Conservation (phyloP, 2,797 vertebrate species). For the Balearica regulorum region DNA sequence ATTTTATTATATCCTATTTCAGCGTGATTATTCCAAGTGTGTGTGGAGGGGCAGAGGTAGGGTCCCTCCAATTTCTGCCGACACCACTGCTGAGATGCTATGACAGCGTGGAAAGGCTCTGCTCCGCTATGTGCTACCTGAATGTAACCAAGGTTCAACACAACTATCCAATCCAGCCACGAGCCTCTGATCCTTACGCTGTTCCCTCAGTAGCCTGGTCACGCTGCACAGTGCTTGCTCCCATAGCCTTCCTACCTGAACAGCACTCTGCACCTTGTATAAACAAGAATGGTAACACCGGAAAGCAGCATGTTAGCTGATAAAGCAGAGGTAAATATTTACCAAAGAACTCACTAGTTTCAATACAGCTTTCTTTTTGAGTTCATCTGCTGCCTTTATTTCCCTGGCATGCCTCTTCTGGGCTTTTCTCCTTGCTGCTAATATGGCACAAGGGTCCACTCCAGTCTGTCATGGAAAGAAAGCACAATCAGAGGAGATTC, state of each 20-base stretch:
- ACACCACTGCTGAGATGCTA: neutral
- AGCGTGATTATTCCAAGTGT: neutral
- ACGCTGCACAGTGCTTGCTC: neutral
- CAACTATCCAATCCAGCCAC: neutral
- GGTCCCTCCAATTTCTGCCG: neutral
- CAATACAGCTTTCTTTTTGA: slow-evolving; percentile 67
- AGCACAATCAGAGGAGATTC: neutral
- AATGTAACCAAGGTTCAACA: neutral
- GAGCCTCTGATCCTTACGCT: neutral
- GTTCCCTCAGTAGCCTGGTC: neutral
- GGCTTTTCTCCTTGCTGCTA: slow-evolving; percentile 75
- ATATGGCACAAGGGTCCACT: slow-evolving; percentile 80
- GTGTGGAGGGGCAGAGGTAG: neutral
- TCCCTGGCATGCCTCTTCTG: slow-evolving; percentile 73
- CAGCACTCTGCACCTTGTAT: neutral
- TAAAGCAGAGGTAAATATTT: neutral
- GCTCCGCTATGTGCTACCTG: neutral
- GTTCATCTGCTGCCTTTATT: slow-evolving; percentile 53
- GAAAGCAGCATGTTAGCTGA: neutral
- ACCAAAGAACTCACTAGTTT: slow-evolving; percentile 74
- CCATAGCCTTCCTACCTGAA: neutral
- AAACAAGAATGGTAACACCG: neutral
- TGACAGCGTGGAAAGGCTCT: neutral
- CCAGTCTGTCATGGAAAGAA: slow-evolving; percentile 79
- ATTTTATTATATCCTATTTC: neutral